Evolutionary conservation across 2,797 vertebrate species (phyloP), one percentile per base, ranked within the genome.

Genomic region (Chiroxiphia lanceolata): DNA sequence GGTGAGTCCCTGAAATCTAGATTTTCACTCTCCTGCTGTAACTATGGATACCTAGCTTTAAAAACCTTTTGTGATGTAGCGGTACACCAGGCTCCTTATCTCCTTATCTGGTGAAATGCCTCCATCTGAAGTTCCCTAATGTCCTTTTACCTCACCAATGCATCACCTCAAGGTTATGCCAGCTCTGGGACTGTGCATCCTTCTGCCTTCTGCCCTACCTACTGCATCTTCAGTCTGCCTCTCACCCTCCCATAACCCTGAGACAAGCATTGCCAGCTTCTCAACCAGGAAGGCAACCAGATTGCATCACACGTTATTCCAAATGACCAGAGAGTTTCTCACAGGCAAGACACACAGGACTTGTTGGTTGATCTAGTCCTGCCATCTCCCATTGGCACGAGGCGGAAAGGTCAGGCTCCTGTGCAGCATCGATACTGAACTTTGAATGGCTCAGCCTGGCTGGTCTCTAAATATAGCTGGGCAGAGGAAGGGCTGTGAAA

Each of bases 31-130:
- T 93, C 45, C 67, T 74, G 76, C 83, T 83, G 95, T 96, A 95
- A 91, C 94, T 96, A 96, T 95, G 95, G 94, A 97, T 94, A 96
- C 95, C 44, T 61, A 80, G 78, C 61, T 93, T 97, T 87, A 92
- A 93, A 94, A 95, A 54, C 77, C 88, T 70, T 89, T 79, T 83
- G 60, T 53, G 71, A 92, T 69, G 87, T 76, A 91, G 51, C 13
- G 0, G 63, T 92, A 91, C 83, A 78, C 31, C 77, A 22, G 31
- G 87, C 42, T 71, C 47, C 42, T 84, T 79, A 40, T 53, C 88
- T 77, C 26, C 26, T 70, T 33, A 36, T 44, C 34, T 13, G 56
- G 40, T 4, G 11, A 77, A 93, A 92, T 0, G 1, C 45, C 84
- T 93, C 67, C 83, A 25, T 27, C 31, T 81, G 74, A 96, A 91